Conservation (phyloP, 35 echinoderm and acorn worm species). For the Lytechinus variegatus region DNA sequence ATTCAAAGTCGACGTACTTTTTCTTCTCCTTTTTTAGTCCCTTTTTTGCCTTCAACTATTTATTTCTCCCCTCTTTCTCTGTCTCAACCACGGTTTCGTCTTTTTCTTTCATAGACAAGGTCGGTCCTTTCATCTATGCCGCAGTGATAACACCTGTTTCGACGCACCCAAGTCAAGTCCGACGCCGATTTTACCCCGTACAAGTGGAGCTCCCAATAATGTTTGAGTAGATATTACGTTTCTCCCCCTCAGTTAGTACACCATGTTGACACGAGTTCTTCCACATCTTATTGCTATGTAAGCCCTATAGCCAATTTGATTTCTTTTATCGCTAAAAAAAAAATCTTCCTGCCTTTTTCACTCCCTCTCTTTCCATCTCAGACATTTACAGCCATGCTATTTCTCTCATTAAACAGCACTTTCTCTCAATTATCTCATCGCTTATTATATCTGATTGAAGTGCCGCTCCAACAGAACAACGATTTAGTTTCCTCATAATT, state of each 20-base stretch:
- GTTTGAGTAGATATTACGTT: conserved; percentile 47
- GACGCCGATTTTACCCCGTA: background rate
- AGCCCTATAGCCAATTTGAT: conserved; percentile 47
- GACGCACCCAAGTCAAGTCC: conserved; percentile 24
- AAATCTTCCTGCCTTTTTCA: background rate
- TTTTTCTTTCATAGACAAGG: conserved; percentile 28
- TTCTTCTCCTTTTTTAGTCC: background rate
- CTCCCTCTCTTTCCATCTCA: background rate
- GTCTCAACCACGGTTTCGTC: background rate
- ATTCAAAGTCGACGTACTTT: conserved; percentile 17
- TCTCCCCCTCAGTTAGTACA: conserved; percentile 33
- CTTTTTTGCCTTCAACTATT: conserved; percentile 1
- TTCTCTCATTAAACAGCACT: conserved; percentile 9
- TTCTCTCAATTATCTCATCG: conserved; percentile 38
- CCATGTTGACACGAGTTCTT: conserved; percentile 37
- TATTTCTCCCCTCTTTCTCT: background rate
- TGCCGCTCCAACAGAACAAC: conserved; percentile 24
- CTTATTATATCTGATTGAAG: conserved; percentile 26
- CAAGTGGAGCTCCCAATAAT: conserved; percentile 39
- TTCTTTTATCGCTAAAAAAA: background rate
- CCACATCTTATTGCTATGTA: conserved; percentile 21
- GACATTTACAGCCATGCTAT: background rate
- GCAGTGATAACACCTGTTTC: conserved; percentile 39
- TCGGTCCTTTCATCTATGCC: background rate
- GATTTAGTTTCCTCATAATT: conserved; percentile 36